These are phyloP conservation scores for Catocala nupta DNA, from an alignment of 2,888 invertebrate genomes.

Conservation along the genomic window DNA sequence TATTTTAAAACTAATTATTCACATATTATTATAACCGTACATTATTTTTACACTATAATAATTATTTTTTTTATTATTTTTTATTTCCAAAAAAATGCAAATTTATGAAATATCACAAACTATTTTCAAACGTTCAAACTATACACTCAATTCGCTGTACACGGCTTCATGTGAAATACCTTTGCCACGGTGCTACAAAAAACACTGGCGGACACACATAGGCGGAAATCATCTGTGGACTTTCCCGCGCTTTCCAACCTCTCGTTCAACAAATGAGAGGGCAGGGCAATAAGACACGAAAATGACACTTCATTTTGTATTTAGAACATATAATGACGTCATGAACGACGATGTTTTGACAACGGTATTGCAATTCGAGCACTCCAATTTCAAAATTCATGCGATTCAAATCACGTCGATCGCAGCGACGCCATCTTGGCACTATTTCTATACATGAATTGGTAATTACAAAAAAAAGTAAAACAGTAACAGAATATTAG, in stretches of 20 bases:
- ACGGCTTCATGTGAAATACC: conserved; percentile 33
- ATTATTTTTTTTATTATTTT: conserved; percentile 35
- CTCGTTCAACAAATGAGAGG: neutral
- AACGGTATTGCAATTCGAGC: too few species aligned
- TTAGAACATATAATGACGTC: too few species aligned
- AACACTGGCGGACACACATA: neutral
- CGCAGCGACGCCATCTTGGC: too few species aligned
- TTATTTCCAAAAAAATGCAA: conserved; percentile 46
- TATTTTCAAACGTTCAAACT: conserved; percentile 44
- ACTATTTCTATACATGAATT: too few species aligned
- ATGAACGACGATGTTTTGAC: too few species aligned
- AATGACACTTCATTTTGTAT: too few species aligned
- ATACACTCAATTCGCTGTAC: conserved; percentile 46
- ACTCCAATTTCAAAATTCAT: too few species aligned
- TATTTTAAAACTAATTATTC: conserved; percentile 45
- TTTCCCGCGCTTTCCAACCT: neutral
- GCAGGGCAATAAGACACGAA: too few species aligned
- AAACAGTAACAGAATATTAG: too few species aligned
- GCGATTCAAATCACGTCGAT: too few species aligned
- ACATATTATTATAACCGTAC: conserved; percentile 44
- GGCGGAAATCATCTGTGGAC: neutral
- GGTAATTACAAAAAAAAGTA: too few species aligned
- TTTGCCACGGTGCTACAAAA: conserved; percentile 13
- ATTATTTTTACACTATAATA: conserved; percentile 48
- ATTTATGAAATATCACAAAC: conserved; percentile 50